Evolutionary conservation across 1,140 invertebrate species (phyloP), one percentile per base, ranked within the genome.

Genomic region (Drosophila elegans): DNA sequence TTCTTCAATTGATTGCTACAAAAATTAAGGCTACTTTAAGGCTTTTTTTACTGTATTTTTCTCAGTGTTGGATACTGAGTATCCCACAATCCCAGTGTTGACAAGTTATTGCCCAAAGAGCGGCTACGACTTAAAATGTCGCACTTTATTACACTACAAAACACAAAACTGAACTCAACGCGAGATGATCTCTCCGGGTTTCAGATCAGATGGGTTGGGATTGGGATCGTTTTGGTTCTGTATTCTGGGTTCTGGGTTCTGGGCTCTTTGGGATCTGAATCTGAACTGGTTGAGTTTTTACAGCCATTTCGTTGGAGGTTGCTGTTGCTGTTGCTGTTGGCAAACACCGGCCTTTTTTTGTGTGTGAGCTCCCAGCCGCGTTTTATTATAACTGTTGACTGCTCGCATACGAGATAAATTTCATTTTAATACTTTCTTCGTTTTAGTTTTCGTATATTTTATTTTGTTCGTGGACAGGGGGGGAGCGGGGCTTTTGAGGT

Each of bases 361-460:
- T 86, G 83, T 83, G 75, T 63, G 77, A 62, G 84, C 84, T 88
- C 76, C 83, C 82, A 86, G 82, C 77, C 82, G 79, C 84, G 79
- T 86, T 88, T 86, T 86, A 86, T 86, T 88, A 88, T 86, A 88
- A 88, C 82, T 86, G 82, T 77, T 86, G 83, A 69, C 82, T 86
- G 67, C 80, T 80, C 79, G 79, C 74, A 83, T 86, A 88, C 78
- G 51, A 88, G 67, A 88, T 88, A 88, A 88, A 88, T 88, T 88
- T 88, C 67, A 89, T 88, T 88, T 88, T 88, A 88, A 88, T 88
- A 88, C 83, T 88, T 88, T 88, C 83, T 88, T 88, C 83, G 84
- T 88, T 88, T 88, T 88, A 88, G 84, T 88, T 88, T 88, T 79
- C 48, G 82, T 85, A 81, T 86, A 86, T 86, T 82, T 86, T 86